Evolutionary conservation across 92 coral and sea anemone genomes (phyloP), one percentile per base, ranked within the genome.

Genomic region (Umimayanthus chanpuru): DNA sequence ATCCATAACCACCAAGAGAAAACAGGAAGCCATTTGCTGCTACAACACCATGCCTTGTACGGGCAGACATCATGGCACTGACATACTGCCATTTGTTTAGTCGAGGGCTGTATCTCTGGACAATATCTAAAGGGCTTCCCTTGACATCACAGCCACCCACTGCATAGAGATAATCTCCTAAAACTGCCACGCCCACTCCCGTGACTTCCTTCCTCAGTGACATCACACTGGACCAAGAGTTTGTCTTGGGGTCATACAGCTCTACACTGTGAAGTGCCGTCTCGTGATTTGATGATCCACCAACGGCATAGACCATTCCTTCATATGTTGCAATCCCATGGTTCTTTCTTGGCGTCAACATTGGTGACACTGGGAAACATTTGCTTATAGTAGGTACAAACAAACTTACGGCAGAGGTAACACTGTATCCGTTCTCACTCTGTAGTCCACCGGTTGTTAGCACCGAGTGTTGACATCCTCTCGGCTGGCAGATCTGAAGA

Each of bases 1-100:
- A 90, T 56, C 97, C 92, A 87, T 93, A 95, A 1, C 98, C 98
- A 47, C 98, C 96, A 92, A 95, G 58, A 36, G 93, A 92, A 74
- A 90, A 95, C 72, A 95, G 75, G 41, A 81, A 53, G 15, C 87
- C 85, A 68, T 86, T 86, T 3, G 89, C 87, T 43, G 96, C 90
- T 3, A 85, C 92, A 32, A 92, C 92, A 81, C 92, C 88, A 67
- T 94, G 98, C 32, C 94, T 86, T 30, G 94, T 93, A 38, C 98
- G 96, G 70, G 96, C 85, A 41, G 89, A 86, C 44, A 58, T 92
- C 96, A 93, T 93, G 26, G 89, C 73, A 16, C 90, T 91, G 71
- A 94, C 89, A 92, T 76, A 92, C 65, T 90, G 92, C 98, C 98
- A 95, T 75, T 83, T 82, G 86, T 95, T 95, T 26, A 82, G 76